Evolutionary conservation across 2,888 invertebrate species (phyloP), one percentile per base, ranked within the genome.

Genomic region (Drosophila ustulata): DNA sequence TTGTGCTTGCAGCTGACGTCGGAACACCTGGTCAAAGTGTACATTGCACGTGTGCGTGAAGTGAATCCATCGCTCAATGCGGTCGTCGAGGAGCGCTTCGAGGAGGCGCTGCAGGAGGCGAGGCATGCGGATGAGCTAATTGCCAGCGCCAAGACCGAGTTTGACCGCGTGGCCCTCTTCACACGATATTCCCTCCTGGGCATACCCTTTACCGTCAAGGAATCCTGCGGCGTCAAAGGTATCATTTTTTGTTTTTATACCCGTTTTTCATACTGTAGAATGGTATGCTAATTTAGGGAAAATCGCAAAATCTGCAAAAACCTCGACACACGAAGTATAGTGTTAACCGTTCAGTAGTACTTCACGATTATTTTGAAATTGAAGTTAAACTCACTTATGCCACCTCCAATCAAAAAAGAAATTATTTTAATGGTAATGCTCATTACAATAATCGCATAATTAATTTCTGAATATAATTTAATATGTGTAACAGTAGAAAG

Each of bases 141-240:
- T 7, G 69, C 71, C 13, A 88, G 90, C 39, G 79, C 88, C 1
- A 61, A 66, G 9, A 71, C 73, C 0, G 88, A 89, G 2, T 79
- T 75, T 0, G 86, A 91, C 13, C 67, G 91, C 2, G 43, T 90
- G n/a, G 76, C 77, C 3, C 83, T 91, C 13, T 91, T 76, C 47
- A 71, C 92, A 5, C 93, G 94, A 6, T 94, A 94, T 78, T 97
- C 97, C 0, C 92, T 97, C 56, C 93, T 97, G 11, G 97, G 97
- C 0, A 94, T 98, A 18, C 97, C 97, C 0, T 94, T 97, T 37
- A 96, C 96, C 3, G 95, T 96, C 0, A 97, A 97, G 90, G 97
- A 97, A 90, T 95, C 96, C 73, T 95, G 97, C 82, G 94, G 94
- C 0, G 93, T 97, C 0, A 94, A 94, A 93, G 97, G 97, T 96